A percentile compares a stretch with the other conserved stretches of the same genome.
Conservation (phyloP, 2,113 vertebrate genomes). For the Isurus oxyrinchus region DNA sequence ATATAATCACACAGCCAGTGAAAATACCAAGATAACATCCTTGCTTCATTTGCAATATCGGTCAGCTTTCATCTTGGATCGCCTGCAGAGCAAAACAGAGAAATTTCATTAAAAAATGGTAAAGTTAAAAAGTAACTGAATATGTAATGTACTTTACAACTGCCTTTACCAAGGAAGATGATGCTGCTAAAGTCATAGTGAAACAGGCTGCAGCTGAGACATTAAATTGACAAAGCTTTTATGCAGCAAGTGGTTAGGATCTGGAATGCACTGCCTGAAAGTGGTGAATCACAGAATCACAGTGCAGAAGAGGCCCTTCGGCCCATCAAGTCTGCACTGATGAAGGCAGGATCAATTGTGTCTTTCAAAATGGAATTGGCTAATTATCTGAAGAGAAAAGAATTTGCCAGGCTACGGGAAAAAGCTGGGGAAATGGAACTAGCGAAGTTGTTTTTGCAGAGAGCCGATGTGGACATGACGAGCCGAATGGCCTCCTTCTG, state of each 20-base stretch:
- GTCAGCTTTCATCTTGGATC: conserved; percentile 93
- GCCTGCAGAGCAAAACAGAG: conserved; percentile 60
- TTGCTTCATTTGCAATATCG: conserved; percentile 86
- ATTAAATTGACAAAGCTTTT: neutral
- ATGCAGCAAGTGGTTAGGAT: neutral
- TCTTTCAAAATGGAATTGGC: neutral
- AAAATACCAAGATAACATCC: neutral
- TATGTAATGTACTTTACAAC: neutral
- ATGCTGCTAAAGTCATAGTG: neutral
- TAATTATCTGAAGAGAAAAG: neutral
- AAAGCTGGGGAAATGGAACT: neutral
- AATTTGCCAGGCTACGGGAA: neutral
- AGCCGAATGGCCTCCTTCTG: neutral
- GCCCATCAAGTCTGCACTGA: too few relatives aligned
- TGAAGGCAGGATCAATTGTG: neutral
- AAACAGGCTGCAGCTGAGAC: neutral
- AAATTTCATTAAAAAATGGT: neutral
- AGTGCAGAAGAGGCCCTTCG: too few relatives aligned
- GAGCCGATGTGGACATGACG: neutral
- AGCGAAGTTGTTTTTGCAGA: neutral
- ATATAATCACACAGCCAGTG: neutral
- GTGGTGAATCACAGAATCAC: neutral
- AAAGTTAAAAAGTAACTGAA: neutral
- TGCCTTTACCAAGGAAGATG: neutral
- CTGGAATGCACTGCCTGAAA: neutral